Conservation (phyloP, 2,797 vertebrate species). For the Masticophis lateralis region DNA sequence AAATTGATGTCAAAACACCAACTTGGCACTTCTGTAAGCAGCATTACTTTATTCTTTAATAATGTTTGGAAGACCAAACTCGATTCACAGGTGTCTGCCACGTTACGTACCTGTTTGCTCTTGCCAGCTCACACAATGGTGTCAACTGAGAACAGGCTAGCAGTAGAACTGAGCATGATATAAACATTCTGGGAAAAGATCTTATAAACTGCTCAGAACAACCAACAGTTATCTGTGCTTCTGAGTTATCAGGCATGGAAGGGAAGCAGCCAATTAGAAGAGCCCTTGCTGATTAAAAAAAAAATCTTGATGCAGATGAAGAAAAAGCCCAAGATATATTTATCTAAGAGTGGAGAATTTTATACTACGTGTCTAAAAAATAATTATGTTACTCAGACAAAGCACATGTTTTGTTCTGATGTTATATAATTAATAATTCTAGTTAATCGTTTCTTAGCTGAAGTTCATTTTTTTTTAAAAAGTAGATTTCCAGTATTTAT, state of each 20-base stretch:
- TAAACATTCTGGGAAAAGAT: background rate
- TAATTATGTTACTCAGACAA: constrained; percentile 8
- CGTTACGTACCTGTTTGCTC: background rate
- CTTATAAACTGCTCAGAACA: background rate
- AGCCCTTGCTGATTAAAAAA: background rate
- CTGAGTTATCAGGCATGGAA: background rate
- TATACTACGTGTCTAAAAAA: background rate
- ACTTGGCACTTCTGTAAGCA: background rate
- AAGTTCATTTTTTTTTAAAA: background rate
- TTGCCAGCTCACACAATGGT: background rate
- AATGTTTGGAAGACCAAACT: background rate
- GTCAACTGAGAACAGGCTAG: background rate
- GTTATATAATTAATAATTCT: background rate
- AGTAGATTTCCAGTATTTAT: background rate
- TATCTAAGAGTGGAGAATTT: constrained; percentile 15
- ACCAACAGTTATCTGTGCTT: background rate
- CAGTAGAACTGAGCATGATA: background rate
- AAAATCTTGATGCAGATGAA: constrained; percentile 33
- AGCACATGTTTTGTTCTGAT: background rate
- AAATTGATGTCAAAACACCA: constrained; percentile 24
- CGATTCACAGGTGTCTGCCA: background rate
- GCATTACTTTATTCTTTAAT: background rate
- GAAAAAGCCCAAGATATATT: constrained; percentile 31
- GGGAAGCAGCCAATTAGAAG: background rate
- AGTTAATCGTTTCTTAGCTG: background rate